phyloP scores from a whole-genome alignment of 2,797 vertebrate species.

The Aratinga solstitialis region DNA sequence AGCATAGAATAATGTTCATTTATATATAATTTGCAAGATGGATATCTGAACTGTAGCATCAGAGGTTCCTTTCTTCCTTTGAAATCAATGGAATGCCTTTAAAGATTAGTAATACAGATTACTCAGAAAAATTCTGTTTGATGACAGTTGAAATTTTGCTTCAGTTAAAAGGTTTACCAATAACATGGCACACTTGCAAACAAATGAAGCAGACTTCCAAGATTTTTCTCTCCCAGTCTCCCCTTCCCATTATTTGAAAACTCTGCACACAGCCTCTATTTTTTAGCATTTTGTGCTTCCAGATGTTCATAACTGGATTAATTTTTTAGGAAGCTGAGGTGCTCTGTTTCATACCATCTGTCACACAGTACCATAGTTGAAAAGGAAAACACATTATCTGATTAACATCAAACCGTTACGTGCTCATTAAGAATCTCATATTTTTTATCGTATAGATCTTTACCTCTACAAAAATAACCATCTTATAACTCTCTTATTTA shows the following conservation, averaged over 20 bases:
- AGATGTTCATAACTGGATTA: slow-evolving; percentile 3
- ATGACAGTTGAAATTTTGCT: background rate
- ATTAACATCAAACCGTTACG: background rate
- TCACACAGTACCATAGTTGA: background rate
- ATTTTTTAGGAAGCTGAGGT: background rate
- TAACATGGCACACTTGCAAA: background rate
- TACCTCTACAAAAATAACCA: background rate
- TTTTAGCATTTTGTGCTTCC: background rate
- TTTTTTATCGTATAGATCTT: background rate
- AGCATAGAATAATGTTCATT: background rate
- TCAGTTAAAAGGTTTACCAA: background rate
- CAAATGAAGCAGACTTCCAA: background rate
- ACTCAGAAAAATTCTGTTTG: background rate
- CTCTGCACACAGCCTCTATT: background rate
- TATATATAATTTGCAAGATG: background rate
- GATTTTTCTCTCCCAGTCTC: background rate
- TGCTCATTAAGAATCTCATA: background rate
- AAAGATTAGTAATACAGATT: background rate
- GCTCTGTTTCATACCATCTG: background rate
- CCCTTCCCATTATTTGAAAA: background rate
- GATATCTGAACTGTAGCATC: background rate
- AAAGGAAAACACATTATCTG: background rate
- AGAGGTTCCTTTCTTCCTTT: background rate
- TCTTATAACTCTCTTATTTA: background rate
- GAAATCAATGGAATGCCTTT: background rate